Base-by-base conservation (phyloP, 2,888 invertebrate species). In the Erebia ligea region DNA sequence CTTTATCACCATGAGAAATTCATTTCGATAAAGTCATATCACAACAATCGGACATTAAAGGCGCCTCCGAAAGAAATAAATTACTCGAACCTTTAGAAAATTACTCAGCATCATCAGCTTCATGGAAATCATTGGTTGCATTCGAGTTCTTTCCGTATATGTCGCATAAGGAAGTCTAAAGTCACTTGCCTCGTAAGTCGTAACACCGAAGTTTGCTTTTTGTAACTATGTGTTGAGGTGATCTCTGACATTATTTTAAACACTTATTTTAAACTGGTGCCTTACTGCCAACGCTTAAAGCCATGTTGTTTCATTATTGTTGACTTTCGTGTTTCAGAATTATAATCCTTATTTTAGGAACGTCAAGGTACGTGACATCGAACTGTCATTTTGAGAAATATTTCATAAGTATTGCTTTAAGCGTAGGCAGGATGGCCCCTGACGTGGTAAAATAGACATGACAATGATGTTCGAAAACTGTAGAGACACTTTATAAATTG, bases 41-140 rank as follows among this genome's bases (percentile, higher is more conserved):
- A 45, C 56, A 66, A 66, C 56, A 57, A 66, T 54, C 45, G 25
- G 67, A 57, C 48, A 58, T 67, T 54, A 67, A 58, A 58, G 67
- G 67, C 58, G 67, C 58, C 58, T 67, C 48, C 45, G 56, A 45
- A 62, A n/a, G 66, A 72, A 58, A 69, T 62, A 75, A 74, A 67
- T 65, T 69, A 72, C 68, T 67, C 71, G 76, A 75, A 74, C 75
- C 74, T 76, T 77, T 72, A 68, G 73, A 75, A 79, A 81, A 74
- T 75, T 73, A 75, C 75, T 78, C 77, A 57, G 56, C 65, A 70
- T 70, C 65, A 68, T 62, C 52, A 67, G 82, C 82, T 84, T 83
- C 85, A 79, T 81, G 82, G 86, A 86, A 86, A 83, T 77, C 72
- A 81, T 86, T 82, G 84, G 76, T 77, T 79, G 76, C 80, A 82